phyloP scores from a whole-genome alignment of 1,140 invertebrate genomes.

The Lucilia cuprina region DNA sequence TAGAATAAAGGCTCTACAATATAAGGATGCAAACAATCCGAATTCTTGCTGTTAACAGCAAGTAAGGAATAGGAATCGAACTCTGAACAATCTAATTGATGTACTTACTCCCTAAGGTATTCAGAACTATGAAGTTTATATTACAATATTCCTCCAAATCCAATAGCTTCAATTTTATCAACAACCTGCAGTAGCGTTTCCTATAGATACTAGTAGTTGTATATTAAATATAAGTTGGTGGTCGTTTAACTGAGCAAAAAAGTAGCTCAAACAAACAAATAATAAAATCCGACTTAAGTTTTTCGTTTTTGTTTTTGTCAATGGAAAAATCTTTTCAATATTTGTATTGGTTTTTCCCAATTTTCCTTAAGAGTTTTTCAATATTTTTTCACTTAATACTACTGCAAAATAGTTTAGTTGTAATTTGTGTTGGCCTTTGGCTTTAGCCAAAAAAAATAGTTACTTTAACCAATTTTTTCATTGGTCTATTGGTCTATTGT shows the following conservation, averaged over 20 bases:
- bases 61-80: no score
- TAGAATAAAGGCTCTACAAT: not conserved
- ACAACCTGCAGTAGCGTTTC: not conserved
- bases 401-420: not conserved
- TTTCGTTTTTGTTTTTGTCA: not conserved
- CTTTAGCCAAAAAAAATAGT: not conserved
- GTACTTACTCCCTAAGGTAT: no score
- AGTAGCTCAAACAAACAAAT: not conserved
- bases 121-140: no score
- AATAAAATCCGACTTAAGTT: not conserved
- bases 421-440: slow-evolving; percentile 27
- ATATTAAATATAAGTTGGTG: not conserved
- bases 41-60: no score
- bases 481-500: not conserved
- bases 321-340: not conserved
- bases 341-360: not conserved
- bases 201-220: not conserved
- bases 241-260: not conserved
- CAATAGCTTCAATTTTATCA: not conserved
- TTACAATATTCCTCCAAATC: not conserved
- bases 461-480: not conserved
- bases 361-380: not conserved
- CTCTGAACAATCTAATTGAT: no score
- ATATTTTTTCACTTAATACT: not conserved
- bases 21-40: no score